Conservation (phyloP, 1,140 invertebrate species). For the Brachionus plicatilis region DNA sequence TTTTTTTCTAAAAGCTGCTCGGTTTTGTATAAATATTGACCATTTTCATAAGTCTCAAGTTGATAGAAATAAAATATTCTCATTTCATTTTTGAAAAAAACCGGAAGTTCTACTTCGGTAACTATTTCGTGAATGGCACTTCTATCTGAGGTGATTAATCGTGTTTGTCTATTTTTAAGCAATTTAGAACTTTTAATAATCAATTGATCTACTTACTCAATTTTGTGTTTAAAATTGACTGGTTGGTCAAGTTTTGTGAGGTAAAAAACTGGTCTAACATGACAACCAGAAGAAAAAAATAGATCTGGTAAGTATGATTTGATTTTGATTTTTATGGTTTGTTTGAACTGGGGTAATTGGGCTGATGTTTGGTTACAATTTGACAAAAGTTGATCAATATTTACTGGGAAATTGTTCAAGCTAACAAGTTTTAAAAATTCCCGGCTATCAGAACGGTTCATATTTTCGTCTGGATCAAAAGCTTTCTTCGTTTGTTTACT, state of each 20-base stretch:
- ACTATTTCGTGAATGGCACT: neutral
- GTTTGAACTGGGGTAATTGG: neutral
- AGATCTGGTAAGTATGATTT: neutral
- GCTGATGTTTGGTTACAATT: neutral
- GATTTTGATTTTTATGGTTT: neutral
- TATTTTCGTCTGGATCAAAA: neutral
- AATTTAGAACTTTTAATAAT: no score
- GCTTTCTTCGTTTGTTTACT: neutral
- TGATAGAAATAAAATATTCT: neutral
- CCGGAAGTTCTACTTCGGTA: neutral
- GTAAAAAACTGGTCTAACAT: slow-evolving; percentile 11
- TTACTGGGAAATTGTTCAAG: neutral
- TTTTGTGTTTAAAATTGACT: neutral
- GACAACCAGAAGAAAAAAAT: neutral
- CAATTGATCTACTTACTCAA: neutral
- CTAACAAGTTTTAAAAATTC: neutral
- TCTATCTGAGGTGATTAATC: neutral
- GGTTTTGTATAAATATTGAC: neutral
- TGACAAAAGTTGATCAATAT: neutral
- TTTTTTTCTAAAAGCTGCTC: neutral
- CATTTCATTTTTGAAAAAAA: neutral
- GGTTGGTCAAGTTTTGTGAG: neutral
- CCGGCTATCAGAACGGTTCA: neutral
- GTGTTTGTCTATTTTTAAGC: neutral
- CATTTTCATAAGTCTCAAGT: neutral